Evolutionary conservation across 2,113 vertebrate species (phyloP).

Genomic region (Lichenostomus cassidix): DNA sequence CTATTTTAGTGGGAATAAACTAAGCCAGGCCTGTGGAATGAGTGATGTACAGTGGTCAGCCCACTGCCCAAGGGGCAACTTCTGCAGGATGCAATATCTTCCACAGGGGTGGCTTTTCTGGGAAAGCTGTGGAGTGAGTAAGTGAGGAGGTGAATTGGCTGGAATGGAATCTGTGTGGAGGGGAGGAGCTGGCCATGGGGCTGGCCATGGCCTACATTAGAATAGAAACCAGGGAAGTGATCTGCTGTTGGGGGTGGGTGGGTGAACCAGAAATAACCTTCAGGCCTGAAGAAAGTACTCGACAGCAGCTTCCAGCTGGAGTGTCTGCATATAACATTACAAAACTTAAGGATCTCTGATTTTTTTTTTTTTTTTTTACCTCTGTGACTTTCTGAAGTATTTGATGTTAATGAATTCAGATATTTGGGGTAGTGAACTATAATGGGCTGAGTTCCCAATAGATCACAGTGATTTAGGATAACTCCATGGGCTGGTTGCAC

Average conservation of each 20-base stretch:
- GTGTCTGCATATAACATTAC: not conserved
- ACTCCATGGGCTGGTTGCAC: not conserved
- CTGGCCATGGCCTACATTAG: not conserved
- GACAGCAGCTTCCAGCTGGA: not conserved
- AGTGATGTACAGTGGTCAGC: not conserved
- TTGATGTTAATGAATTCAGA: not conserved
- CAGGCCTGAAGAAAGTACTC: not conserved
- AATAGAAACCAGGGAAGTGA: slow-evolving; percentile 16
- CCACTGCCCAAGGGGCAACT: not conserved
- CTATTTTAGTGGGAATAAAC: not conserved
- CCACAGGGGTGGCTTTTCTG: not conserved
- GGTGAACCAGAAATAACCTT: slow-evolving; percentile 17
- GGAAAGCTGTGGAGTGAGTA: not conserved
- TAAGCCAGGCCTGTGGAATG: not conserved
- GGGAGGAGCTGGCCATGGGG: not conserved
- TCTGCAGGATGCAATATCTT: not conserved
- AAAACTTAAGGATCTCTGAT: not conserved
- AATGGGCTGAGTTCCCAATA: not conserved
- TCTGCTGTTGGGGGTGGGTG: not conserved
- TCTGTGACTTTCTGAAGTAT: not conserved
- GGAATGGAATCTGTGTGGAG: not conserved
- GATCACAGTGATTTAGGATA: not conserved
- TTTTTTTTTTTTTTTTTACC: not conserved
- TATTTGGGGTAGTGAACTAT: not conserved
- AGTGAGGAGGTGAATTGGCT: not conserved